Base-by-base conservation (phyloP, 2,113 vertebrate species). In the Daphoenositta chrysoptera region DNA sequence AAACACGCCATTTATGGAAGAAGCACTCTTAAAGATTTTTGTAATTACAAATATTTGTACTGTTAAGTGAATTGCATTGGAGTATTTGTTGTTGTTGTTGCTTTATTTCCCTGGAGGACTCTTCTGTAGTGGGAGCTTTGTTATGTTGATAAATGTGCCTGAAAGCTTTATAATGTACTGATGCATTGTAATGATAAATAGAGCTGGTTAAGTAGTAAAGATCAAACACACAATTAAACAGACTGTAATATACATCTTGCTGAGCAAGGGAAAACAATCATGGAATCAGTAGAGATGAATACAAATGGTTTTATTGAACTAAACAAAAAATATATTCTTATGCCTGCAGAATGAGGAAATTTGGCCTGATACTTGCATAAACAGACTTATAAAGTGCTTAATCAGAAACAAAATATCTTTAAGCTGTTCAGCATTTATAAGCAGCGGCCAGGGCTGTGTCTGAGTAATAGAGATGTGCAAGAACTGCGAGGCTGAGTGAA, bases 141-240 rank as follows among this genome's bases (percentile, higher is more conserved):
- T 96, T 89, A 89, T 82, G 75, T 79, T 95, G 89, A 96, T 94
- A 96, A 93, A 96, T 93, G 94, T 71, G 94, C 94, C 90, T 95
- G 93, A 96, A 84, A 93, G 91, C 85, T 92, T 97, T 95, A 89
- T 96, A 97, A 97, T 87, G 91, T 95, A 96, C 91, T 93, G 96
- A 94, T 91, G 95, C 94, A 94, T 94, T 96, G 86, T 95, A 91
- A 96, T 97, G 92, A 97, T 96, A 96, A 95, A 97, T 96, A 97
- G 95, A 93, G 89, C 87, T 90, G 85, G 93, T 88, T 97, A 95
- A 96, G 91, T 95, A 97, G 84, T 92, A 93, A 89, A 94, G 95
- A 95, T 96, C 91, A 95, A 95, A 95, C 92, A 96, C 84, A 95
- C 94, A 96, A 96, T 97, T 96, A 97, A 97, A 92, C 94, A 86